phyloP scores from a whole-genome alignment of 2,797 vertebrate genomes.

The Hoplostethus mediterraneus region DNA sequence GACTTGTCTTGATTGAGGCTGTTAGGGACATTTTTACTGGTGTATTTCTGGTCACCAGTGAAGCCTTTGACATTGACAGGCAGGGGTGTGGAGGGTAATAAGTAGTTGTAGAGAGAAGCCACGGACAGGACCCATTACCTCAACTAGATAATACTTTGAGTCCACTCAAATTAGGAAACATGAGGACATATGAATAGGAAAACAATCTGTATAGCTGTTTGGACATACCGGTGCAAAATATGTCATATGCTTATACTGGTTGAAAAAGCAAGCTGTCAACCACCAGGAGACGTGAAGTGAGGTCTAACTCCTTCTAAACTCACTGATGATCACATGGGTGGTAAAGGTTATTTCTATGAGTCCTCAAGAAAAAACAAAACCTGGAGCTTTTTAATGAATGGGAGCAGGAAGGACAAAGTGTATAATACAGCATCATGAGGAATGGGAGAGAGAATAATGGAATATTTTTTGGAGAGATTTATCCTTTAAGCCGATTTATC shows the following conservation, averaged over 20 bases:
- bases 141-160: constrained; percentile 65
- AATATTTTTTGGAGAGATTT: constrained; percentile 42
- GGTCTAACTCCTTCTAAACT: constrained; percentile 49
- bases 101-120: constrained; percentile 61
- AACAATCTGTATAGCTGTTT: constrained; percentile 58
- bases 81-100: constrained; percentile 70
- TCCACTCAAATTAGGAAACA: constrained; percentile 73
- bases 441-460: constrained; percentile 22
- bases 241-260: constrained; percentile 56
- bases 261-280: constrained; percentile 65
- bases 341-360: not conserved
- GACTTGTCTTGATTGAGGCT: constrained; percentile 69
- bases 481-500: constrained; percentile 42
- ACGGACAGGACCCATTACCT: constrained; percentile 74
- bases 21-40: constrained; percentile 67
- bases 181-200: constrained; percentile 67
- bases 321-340: constrained; percentile 32
- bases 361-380: not conserved
- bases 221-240: constrained; percentile 61
- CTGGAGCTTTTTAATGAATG: constrained; percentile 11
- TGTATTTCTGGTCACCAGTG: constrained; percentile 63
- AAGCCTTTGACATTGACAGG: constrained; percentile 66
- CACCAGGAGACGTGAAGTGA: constrained; percentile 45
- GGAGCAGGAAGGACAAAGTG: not conserved
- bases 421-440: not conserved